These are phyloP conservation scores for Alviniconcha marisindica DNA, from an alignment of 1,140 invertebrate species.

Conservation along the genomic window DNA sequence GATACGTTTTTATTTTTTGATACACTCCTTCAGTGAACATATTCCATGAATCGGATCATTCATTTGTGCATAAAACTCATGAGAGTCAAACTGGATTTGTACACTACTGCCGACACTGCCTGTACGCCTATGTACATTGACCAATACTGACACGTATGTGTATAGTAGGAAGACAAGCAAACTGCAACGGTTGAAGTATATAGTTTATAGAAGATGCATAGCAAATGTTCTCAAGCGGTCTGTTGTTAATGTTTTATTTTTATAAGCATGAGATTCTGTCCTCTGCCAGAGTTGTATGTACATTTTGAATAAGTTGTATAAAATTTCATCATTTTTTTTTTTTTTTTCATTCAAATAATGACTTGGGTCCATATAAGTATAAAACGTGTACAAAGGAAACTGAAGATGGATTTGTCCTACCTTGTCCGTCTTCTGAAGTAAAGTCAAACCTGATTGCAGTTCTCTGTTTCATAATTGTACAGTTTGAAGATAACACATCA, in stretches of 20 bases:
- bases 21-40: conserved; percentile 16
- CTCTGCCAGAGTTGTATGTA: conserved; percentile 14
- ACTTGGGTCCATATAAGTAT: background rate
- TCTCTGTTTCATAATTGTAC: conserved; percentile 3
- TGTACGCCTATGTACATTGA: no score
- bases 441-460: background rate
- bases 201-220: no score
- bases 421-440: background rate
- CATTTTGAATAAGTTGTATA: conserved; percentile 31
- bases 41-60: conserved; percentile 10
- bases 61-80: conserved; percentile 31
- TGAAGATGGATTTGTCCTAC: background rate
- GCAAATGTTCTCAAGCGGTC: no score
- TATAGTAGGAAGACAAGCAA: no score
- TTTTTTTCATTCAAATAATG: background rate
- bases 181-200: no score
- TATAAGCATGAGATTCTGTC: no score
- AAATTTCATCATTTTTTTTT: background rate
- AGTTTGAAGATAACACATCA: background rate
- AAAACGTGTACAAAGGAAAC: background rate
- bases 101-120: no score
- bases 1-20: conserved; percentile 21
- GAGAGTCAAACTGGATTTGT: background rate
- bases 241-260: no score
- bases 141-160: no score